A percentile compares a stretch with the other conserved stretches of the same genome.
These are phyloP conservation scores for Chitala chitala DNA, from an alignment of 2,113 vertebrate genomes.

Conservation along the genomic window DNA sequence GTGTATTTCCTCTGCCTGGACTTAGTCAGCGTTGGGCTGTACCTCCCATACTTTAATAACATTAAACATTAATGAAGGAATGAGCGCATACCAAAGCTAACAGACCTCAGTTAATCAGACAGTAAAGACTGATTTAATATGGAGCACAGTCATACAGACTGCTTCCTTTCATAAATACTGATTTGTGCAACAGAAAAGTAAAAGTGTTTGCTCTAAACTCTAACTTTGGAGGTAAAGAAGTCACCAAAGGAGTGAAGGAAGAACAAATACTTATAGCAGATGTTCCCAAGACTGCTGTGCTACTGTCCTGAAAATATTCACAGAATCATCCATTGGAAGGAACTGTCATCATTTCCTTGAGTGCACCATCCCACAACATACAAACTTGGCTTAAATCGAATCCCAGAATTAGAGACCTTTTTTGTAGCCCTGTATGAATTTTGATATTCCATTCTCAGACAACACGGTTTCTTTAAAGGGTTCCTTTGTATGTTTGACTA, in stretches of 20 bases:
- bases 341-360: conserved; percentile 2
- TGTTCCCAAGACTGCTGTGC: not conserved
- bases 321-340: not conserved
- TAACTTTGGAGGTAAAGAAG: no score
- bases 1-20: not conserved
- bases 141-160: not conserved
- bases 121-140: not conserved
- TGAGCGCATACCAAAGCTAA: not conserved
- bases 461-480: not conserved
- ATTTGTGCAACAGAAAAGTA: not conserved
- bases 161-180: not conserved
- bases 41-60: not conserved
- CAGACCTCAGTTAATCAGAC: not conserved
- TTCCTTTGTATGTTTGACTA: not conserved
- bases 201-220: no score
- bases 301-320: not conserved
- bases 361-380: no score
- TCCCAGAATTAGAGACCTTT: not conserved
- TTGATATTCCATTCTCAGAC: not conserved
- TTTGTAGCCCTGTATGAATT: not conserved
- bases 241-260: not conserved
- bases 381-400: not conserved
- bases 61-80: not conserved
- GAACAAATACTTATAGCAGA: not conserved
- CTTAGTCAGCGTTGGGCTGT: not conserved